Evolutionary conservation across 2,113 vertebrate species (phyloP).

Genomic region (Phrynocephalus versicolor): DNA sequence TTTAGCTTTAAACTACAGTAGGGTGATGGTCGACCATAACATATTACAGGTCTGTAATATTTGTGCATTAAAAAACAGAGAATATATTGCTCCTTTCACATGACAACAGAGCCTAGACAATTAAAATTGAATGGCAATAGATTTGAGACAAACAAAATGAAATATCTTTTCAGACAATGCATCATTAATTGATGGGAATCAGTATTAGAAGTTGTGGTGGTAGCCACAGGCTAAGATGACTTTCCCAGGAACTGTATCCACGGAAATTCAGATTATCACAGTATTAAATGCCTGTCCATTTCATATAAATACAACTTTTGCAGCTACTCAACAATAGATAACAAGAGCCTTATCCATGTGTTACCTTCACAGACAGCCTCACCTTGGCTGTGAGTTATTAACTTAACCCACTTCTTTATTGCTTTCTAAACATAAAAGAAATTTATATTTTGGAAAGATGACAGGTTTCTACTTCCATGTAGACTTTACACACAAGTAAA

Average conservation of each 20-base stretch:
- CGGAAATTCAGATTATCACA: not conserved
- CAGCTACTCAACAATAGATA: not conserved
- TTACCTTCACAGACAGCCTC: too few relatives aligned
- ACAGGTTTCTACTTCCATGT: too few relatives aligned
- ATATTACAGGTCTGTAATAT: not conserved
- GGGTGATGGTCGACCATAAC: not conserved
- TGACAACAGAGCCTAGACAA: not conserved
- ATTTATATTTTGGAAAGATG: not conserved
- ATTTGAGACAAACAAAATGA: not conserved
- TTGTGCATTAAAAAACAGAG: not conserved
- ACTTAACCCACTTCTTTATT: too few relatives aligned
- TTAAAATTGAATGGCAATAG: too few relatives aligned
- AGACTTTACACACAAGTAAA: too few relatives aligned
- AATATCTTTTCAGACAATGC: not conserved
- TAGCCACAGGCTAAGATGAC: not conserved
- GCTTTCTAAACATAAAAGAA: not conserved
- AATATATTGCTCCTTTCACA: not conserved
- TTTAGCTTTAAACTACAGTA: not conserved
- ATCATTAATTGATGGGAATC: not conserved
- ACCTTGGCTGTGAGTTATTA: too few relatives aligned
- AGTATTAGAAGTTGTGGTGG: not conserved
- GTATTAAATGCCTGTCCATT: not conserved
- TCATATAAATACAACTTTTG: not conserved
- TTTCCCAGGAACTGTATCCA: not conserved
- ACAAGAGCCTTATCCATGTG: too few relatives aligned